Percentiles rank a stretch among this genome's conserved stretches.
Evolutionary conservation across 2,888 invertebrate genomes (phyloP).

Genomic region (Campaea margaritaria): DNA sequence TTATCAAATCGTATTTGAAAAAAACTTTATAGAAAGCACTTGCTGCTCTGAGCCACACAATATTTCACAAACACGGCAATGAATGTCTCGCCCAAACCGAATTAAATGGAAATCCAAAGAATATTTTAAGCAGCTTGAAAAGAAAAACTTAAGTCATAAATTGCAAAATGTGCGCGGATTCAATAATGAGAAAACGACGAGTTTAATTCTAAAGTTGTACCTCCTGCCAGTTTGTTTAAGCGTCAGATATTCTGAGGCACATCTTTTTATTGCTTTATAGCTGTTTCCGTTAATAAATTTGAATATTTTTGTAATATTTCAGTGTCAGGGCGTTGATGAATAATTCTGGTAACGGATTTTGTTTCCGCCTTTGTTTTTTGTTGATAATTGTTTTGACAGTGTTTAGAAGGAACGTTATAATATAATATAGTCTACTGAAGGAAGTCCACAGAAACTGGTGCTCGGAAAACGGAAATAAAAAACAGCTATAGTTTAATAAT

Average conservation of each 20-base stretch:
- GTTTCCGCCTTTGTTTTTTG: not conserved
- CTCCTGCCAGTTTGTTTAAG: slow-evolving; percentile 14
- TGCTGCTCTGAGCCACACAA: not conserved
- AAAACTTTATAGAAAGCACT: not conserved
- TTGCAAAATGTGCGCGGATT: slow-evolving; percentile 19
- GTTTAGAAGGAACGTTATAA: not conserved
- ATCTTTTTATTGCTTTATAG: slow-evolving; percentile 32
- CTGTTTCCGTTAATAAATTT: slow-evolving; percentile 14
- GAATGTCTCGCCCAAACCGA: not conserved
- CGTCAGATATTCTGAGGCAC: slow-evolving; percentile 21
- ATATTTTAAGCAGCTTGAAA: slow-evolving; percentile 7
- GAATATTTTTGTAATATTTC: slow-evolving; percentile 17
- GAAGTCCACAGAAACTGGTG: no score
- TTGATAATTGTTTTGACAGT: slow-evolving; percentile 13
- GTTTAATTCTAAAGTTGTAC: slow-evolving; percentile 34
- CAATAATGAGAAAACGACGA: slow-evolving; percentile 38
- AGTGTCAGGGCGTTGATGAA: slow-evolving; percentile 6
- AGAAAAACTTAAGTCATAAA: slow-evolving; percentile 18
- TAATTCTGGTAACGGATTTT: slow-evolving; percentile 1
- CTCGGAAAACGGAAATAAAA: no score
- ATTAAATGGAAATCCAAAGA: slow-evolving; percentile 9
- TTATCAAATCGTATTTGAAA: not conserved
- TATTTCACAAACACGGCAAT: not conserved
- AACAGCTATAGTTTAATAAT: no score
- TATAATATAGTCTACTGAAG: not conserved